Evolutionary conservation across 2,888 invertebrate genomes (phyloP).

Genomic region (Patella depressa): DNA sequence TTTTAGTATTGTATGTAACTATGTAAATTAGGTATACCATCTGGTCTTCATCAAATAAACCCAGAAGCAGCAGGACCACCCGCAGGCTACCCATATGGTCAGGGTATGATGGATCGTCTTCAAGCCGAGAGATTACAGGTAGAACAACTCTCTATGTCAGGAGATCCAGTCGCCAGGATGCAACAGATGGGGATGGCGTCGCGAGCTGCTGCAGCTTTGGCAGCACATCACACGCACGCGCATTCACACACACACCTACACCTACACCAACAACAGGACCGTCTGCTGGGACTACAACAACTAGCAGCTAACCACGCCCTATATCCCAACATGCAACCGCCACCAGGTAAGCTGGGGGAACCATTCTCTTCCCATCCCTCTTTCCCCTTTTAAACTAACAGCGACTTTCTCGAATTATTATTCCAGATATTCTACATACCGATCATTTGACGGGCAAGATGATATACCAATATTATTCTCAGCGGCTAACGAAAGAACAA

Average conservation of each 20-base stretch:
- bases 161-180: constrained; percentile 92
- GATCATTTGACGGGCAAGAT: constrained; percentile 64
- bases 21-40: constrained; percentile 44
- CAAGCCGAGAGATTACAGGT: constrained; percentile 77
- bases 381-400: neutral
- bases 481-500: constrained; percentile 62
- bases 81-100: neutral
- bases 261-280: constrained; percentile 73
- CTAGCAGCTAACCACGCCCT: constrained; percentile 29
- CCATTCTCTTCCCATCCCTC: neutral
- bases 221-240: constrained; percentile 92
- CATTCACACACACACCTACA: constrained; percentile 91
- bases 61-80: neutral
- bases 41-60: constrained; percentile 33
- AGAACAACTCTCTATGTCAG: constrained; percentile 79
- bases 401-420: constrained; percentile 25
- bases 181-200: constrained; percentile 79
- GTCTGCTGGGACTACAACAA: constrained; percentile 31
- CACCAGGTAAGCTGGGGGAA: constrained; percentile 3
- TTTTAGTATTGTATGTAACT: too few species aligned
- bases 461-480: constrained; percentile 66
- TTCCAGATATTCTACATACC: constrained; percentile 61
- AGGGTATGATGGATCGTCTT: constrained; percentile 41
- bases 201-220: constrained; percentile 42
- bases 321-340: constrained; percentile 26